phyloP scores from a whole-genome alignment of 2,797 vertebrate species.

The Pagetopsis macropterus region DNA sequence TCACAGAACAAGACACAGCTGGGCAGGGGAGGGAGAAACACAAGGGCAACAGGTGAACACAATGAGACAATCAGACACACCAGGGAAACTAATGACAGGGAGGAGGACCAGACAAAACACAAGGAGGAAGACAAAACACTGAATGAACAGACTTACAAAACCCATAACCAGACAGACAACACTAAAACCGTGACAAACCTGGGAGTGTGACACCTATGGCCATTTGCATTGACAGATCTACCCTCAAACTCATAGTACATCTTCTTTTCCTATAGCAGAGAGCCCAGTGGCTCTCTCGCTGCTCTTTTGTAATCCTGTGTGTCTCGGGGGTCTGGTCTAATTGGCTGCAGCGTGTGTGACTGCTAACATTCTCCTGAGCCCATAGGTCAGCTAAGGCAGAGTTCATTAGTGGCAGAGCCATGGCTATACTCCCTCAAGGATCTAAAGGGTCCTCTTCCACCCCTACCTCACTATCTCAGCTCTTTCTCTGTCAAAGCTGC shows the following conservation, averaged over 20 bases:
- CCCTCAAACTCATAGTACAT: slow-evolving; percentile 1
- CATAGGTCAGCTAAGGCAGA: slow-evolving; percentile 61
- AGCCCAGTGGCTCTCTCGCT: slow-evolving; percentile 4
- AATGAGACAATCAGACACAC: too few species aligned
- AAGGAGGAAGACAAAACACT: too few species aligned
- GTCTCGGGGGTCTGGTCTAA: slow-evolving; percentile 46
- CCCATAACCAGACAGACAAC: too few species aligned
- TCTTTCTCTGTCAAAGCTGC: slow-evolving; percentile 6
- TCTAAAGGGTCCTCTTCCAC: slow-evolving; percentile 23
- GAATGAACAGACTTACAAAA: too few species aligned
- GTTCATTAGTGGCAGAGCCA: slow-evolving; percentile 64
- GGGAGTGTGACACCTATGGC: neutral
- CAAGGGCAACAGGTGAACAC: too few species aligned
- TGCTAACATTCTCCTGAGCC: slow-evolving; percentile 39
- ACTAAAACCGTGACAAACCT: too few species aligned
- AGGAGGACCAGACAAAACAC: too few species aligned
- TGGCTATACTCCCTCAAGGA: slow-evolving; percentile 39
- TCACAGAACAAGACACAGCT: too few species aligned
- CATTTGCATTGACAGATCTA: slow-evolving; percentile 8
- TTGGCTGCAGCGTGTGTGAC: slow-evolving; percentile 53
- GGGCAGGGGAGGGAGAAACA: too few species aligned
- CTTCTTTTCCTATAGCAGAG: slow-evolving; percentile 3
- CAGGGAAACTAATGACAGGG: too few species aligned
- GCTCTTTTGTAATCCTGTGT: slow-evolving; percentile 31
- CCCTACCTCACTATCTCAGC: neutral